These are phyloP conservation scores for Etheostoma cragini DNA, from an alignment of 2,113 vertebrate genomes.

Conservation along the genomic window DNA sequence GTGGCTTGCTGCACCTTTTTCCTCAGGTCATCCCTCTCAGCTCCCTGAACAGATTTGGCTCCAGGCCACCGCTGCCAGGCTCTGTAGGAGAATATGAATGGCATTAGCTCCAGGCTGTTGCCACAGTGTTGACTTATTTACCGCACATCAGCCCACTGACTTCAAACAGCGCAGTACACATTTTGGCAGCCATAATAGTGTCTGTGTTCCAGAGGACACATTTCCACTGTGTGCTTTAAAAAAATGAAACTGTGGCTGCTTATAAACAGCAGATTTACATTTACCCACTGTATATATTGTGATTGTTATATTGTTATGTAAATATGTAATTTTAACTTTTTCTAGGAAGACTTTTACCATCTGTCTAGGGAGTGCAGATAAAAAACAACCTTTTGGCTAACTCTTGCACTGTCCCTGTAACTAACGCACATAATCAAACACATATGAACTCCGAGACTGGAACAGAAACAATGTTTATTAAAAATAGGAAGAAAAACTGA, in stretches of 20 bases:
- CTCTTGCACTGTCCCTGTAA: too few species aligned
- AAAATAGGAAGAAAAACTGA: background rate
- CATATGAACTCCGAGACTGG: background rate
- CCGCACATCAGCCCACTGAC: conserved; percentile 70
- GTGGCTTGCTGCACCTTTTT: conserved; percentile 42
- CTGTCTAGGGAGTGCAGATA: too few species aligned
- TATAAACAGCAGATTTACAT: conserved; percentile 25
- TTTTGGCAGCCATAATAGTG: conserved; percentile 66
- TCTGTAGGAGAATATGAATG: conserved; percentile 61
- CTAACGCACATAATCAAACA: conserved; percentile 13
- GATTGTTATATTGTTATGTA: too few species aligned
- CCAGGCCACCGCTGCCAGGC: conserved; percentile 38
- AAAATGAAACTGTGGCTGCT: conserved; percentile 33
- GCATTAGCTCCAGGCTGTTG: conserved; percentile 68
- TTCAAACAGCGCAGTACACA: conserved; percentile 55
- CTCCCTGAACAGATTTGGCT: conserved; percentile 57
- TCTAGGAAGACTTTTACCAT: too few species aligned
- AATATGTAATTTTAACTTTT: too few species aligned
- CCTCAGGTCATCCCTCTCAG: conserved; percentile 34
- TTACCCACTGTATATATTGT: too few species aligned
- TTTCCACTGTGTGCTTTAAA: conserved; percentile 63
- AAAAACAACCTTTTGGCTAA: too few species aligned
- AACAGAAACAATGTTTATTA: background rate
- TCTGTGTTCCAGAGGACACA: conserved; percentile 67
- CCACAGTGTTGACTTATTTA: conserved; percentile 78